Conservation (phyloP, 1,140 invertebrate genomes). For the Saxidomus purpurata region DNA sequence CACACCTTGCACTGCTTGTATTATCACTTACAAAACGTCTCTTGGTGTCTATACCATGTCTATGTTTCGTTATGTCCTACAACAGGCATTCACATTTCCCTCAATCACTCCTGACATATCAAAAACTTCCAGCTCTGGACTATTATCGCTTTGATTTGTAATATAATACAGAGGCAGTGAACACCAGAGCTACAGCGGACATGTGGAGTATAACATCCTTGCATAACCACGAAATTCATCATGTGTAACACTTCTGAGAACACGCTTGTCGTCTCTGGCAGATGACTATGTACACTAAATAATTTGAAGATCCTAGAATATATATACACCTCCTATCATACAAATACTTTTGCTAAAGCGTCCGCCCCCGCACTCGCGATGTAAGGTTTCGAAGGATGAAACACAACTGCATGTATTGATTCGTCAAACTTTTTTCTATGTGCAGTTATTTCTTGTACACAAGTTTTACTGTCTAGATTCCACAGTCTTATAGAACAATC, state of each 20-base stretch:
- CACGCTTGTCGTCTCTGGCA: background rate
- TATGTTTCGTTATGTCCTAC: too few relatives aligned
- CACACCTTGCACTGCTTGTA: too few relatives aligned
- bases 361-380: constrained; percentile 99
- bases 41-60: too few relatives aligned
- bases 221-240: constrained; percentile 14
- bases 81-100: too few relatives aligned
- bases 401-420: constrained; percentile 99
- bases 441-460: constrained; percentile 99
- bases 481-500: constrained; percentile 99
- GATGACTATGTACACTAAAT: constrained; percentile 32
- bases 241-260: background rate
- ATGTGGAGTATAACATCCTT: background rate
- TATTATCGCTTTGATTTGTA: too few relatives aligned
- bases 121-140: too few relatives aligned
- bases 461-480: constrained; percentile 99
- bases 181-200: background rate
- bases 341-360: constrained; percentile 98
- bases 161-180: too few relatives aligned
- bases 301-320: constrained; percentile 69
- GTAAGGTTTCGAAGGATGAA: constrained; percentile 99
- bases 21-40: too few relatives aligned
- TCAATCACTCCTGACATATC: too few relatives aligned
- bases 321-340: constrained; percentile 83
- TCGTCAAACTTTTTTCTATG: constrained; percentile 99